Conservation (phyloP, 92 coral and sea anemone species). For the Palythoa grandiflora region DNA sequence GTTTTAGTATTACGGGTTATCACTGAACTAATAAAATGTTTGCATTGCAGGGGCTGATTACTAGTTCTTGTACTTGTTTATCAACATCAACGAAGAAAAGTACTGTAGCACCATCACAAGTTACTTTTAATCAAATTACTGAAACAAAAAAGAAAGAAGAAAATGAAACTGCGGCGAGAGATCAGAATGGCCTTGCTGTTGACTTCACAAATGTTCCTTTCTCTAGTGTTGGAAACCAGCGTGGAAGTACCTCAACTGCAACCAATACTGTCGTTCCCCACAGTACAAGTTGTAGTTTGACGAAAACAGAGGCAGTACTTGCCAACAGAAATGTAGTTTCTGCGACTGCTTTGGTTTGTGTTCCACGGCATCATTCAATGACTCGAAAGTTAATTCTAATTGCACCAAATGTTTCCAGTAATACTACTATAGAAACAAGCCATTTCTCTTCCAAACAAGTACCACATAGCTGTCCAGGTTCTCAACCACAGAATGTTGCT, state of each 20-base stretch:
- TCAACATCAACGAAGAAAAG: neutral
- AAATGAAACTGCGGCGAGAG: neutral
- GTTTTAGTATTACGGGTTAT: neutral
- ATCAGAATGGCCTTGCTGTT: slow-evolving; percentile 9
- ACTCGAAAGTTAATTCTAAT: slow-evolving; percentile 13
- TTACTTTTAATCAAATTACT: neutral
- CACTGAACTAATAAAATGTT: neutral
- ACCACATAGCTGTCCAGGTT: neutral
- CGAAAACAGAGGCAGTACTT: neutral
- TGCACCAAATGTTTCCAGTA: slow-evolving; percentile 28
- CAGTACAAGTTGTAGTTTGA: neutral
- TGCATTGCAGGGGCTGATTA: slow-evolving; percentile 16
- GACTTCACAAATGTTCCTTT: neutral
- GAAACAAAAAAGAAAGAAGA: slow-evolving; percentile 12
- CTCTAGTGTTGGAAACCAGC: neutral
- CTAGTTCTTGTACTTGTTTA: neutral
- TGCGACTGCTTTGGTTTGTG: neutral
- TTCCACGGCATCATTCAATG: neutral
- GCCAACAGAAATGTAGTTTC: slow-evolving; percentile 15
- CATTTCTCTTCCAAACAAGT: neutral
- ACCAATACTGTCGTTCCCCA: neutral
- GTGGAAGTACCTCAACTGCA: neutral
- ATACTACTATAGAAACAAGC: neutral
- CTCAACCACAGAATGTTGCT: neutral
- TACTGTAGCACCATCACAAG: neutral